Evolutionary conservation across 1,140 invertebrate genomes (phyloP).

Genomic region (Caligus rogercresseyi): DNA sequence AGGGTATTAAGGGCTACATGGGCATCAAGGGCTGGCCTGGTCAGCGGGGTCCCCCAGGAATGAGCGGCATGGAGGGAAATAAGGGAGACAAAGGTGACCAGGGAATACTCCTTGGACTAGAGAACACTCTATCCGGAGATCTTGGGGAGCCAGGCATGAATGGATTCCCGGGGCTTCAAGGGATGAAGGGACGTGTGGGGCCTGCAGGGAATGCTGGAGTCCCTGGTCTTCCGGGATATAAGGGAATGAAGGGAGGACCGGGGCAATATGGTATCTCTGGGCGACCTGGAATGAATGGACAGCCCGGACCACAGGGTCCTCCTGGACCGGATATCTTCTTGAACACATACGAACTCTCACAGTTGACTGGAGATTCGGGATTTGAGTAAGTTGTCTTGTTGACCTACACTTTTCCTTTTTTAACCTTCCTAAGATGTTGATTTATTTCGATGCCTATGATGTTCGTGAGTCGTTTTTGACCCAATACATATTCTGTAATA

Average conservation of each 20-base stretch:
- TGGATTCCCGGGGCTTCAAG: slow-evolving; percentile 28
- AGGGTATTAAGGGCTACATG: slow-evolving; percentile 41
- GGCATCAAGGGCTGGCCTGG: slow-evolving; percentile 42
- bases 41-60: slow-evolving; percentile 34
- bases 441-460: no score
- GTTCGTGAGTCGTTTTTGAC: no score
- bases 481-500: no score
- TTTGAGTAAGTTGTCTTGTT: neutral
- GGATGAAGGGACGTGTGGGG: slow-evolving; percentile 31
- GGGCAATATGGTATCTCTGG: slow-evolving; percentile 29
- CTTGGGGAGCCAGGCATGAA: slow-evolving; percentile 37
- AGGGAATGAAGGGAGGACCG: slow-evolving; percentile 29
- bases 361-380: neutral
- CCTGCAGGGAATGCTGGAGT: slow-evolving; percentile 41
- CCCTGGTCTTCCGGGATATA: slow-evolving; percentile 34
- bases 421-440: no score
- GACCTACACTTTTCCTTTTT: neutral
- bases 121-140: slow-evolving; percentile 36
- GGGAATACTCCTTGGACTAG: slow-evolving; percentile 33
- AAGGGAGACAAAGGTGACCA: slow-evolving; percentile 14
- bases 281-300: slow-evolving; percentile 39
- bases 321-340: slow-evolving; percentile 12
- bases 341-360: neutral
- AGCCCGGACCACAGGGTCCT: slow-evolving; percentile 38
- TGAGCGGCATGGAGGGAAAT: slow-evolving; percentile 34